Base-by-base conservation (phyloP, 2,888 invertebrate species). In the Caenorhabditis imperialis region DNA sequence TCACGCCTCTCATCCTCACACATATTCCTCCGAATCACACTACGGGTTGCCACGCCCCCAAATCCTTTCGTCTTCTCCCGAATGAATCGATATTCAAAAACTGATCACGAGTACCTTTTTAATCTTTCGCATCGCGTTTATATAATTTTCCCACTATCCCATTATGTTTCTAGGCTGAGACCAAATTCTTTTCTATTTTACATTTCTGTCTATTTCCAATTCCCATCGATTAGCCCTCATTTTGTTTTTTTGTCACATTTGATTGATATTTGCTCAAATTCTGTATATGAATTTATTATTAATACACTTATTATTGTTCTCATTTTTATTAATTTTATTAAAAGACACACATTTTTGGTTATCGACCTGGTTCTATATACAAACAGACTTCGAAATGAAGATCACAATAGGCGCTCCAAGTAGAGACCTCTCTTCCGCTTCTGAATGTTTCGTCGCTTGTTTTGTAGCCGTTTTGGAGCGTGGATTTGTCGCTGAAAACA, bases 401-500 rank as follows among this genome's bases (percentile, higher is more conserved):
- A 1, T 16, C 14, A 65, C 6, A 65, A 35, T 6, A 65, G 48
- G 20, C 65, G 27, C 20, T 65, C 65, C 30, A 65, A 30, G 27
- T 27, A 35, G 25, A 65, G 42, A 18, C 55, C 45, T 18, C 55
- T 65, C 42, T 37, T 47, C 42, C 30, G 48, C 33, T 55, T 65
- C n/a, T n/a, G n/a, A n/a, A n/a, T n/a, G n/a, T n/a, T n/a, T n/a
- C n/a, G n/a, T n/a, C n/a, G n/a, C n/a, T n/a, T n/a, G n/a, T n/a
- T n/a, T n/a, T n/a, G n/a, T n/a, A n/a, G 20, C 6, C 50, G 65
- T 22, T 57, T 55, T 55, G 65, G 55, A 40, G 55, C 50, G 12
- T 48, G 50, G 14, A 65, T 65, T 65, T 48, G 42, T 12, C 65
- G 48, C 65, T 65, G 50, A 33, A 65, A 55, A 42, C 30, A 22